Base-by-base conservation (phyloP, 2,888 invertebrate species). In the Brachypalpus laphriformis region DNA sequence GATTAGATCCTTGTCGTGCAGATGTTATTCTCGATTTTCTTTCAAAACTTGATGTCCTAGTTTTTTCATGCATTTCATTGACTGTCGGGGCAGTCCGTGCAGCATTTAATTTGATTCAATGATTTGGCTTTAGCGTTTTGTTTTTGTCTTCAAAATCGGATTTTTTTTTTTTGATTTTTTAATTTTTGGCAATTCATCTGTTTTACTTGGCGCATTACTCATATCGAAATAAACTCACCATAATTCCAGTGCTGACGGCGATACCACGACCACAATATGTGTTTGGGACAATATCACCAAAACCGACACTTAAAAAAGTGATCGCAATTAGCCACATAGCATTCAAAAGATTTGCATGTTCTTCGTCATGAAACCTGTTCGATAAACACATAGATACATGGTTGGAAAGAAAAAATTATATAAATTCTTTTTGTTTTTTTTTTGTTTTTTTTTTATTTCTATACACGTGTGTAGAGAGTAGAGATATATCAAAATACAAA, bases 241-340 rank as follows among this genome's bases (percentile, higher is more conserved):
- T 98, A 93, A 99, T 98, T 92, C 99, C 99, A 90, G 99, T 99
- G 93, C 97, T 97, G 92, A 99, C 98, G 91, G 99, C 98, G 92
- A 99, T 99, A 92, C 98, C 98, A 93, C 99, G 95, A 92, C 99
- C 99, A 94, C 99, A 99, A 94, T 99, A 99, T 89, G 99, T 99
- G 94, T 99, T 99, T 92, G 99, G 99, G 92, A 99, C 99, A 93
- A 99, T 98, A 94, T 99, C 99, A 92, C 99, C 99, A 94, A 99
- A 99, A 92, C 99, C 99, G 92, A 99, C 98, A 94, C 99, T 99
- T 92, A 99, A 96, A 95, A 99, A 99, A 91, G 99, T 99, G 92
- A 99, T 99, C 91, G 99, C 98, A 93, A 99, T 99, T 93, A 99
- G 96, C 99, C 99, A 99, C 98, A 99, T 98, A 91, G 99, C 98